A percentile compares a stretch with the other conserved stretches of the same genome.
phyloP scores from a whole-genome alignment of 2,113 vertebrate genomes.

The rat (Rattus norvegicus) region GRCr8 NC_086020.1:197704501-197705000 shows the following conservation, averaged over 20 bases:
- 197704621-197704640: no score
- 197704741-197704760: not conserved
- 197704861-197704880: not conserved
- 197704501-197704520: not conserved
- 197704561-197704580: not conserved
- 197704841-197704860: not conserved
- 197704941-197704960: not conserved
- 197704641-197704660: not conserved
- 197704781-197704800: not conserved
- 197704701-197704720: not conserved
- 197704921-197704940: no score
- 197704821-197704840: not conserved
- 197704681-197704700: not conserved
- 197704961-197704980: no score
- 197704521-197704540: not conserved
- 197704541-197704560: not conserved
- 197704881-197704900: not conserved
- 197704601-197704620: not conserved
- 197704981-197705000: not conserved
- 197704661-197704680: not conserved
- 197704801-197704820: not conserved
- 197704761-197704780: not conserved
- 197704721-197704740: not conserved
- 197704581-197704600: conserved; percentile 10
- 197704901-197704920: not conserved